Conservation (phyloP, 2,113 vertebrate species). For the Coptodon bakossiorum region DNA sequence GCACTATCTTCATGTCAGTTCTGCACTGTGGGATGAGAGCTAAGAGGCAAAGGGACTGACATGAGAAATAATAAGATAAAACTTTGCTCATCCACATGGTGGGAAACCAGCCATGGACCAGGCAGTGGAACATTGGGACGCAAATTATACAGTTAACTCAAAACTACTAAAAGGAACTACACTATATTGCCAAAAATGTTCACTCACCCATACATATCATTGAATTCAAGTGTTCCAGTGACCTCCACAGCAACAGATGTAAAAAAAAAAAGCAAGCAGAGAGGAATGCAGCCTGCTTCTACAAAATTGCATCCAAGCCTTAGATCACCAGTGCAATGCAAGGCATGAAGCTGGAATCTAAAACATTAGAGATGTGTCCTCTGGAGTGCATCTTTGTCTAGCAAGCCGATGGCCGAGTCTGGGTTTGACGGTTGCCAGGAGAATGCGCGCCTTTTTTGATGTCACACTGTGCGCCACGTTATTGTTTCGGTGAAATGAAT, state of each 20-base stretch:
- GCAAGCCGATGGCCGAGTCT: not conserved
- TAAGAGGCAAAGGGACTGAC: not conserved
- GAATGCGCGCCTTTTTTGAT: not conserved
- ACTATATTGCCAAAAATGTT: not conserved
- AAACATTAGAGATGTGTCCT: not conserved
- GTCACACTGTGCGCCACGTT: too few species aligned
- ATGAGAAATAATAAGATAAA: slow-evolving; percentile 13
- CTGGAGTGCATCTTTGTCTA: not conserved
- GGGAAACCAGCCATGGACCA: not conserved
- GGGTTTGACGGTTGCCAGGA: not conserved
- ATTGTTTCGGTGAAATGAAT: too few species aligned
- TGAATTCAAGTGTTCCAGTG: not conserved
- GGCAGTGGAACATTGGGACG: not conserved
- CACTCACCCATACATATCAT: not conserved
- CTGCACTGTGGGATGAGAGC: not conserved
- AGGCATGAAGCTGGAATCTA: not conserved
- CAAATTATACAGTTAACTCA: not conserved
- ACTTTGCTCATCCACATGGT: not conserved
- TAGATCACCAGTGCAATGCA: not conserved
- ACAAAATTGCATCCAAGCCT: not conserved
- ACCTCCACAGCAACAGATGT: not conserved
- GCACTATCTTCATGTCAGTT: not conserved
- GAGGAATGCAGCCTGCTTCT: not conserved
- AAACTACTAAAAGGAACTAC: not conserved
- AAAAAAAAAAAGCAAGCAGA: not conserved